Base-by-base conservation (phyloP, 2,888 invertebrate genomes). In the Hoplodrina blanda region DNA sequence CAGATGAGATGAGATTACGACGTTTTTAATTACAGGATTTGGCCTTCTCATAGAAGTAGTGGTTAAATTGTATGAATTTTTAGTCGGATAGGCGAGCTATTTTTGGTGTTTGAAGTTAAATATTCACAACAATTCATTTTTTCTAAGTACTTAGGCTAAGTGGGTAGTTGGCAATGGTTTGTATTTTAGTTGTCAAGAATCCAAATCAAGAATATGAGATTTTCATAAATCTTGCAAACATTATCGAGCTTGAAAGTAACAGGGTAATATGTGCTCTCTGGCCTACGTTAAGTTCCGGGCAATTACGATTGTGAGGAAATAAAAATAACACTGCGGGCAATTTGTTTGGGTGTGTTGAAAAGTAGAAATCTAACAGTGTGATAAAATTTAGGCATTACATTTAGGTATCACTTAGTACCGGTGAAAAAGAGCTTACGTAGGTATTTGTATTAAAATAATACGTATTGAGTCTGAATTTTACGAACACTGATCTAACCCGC, bases 221-320 rank as follows among this genome's bases (percentile, higher is more conserved):
- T 46, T 49, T 41, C 30, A 37, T 65, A 66, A 55, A 41, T 60
- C 19, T 78, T 53, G 20, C 17, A 57, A 78, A 69, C 57, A 55
- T 33, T 52, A 30, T 25, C 54, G 49, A 62, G 60, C 56, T 50
- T 52, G 37, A 52, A 69, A 59, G 76, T 63, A 63, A 57, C 25
- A 53, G 41, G 56, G 57, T 67, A 67, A 77, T 55, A 71, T 49
- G 81, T 33, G 37, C n/a, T 63, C 19, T n/a, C 52, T 50, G 69
- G 63, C 81, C 80, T 78, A 80, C 52, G 62, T 70, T 49, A 33
- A 63, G 60, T 76, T 80, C 44, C 30, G 41, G 5, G 37, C 20
- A 49, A 65, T 62, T 80, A n/a, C 17, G 11, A 20, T 37, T 33
- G 19, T 25, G 20, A 33, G 64, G 33, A 61, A 54, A 37, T 41